Percentiles rank a stretch among this genome's conserved stretches.
phyloP scores from a whole-genome alignment of 2,797 vertebrate genomes.

The Tamandua tetradactyla region DNA sequence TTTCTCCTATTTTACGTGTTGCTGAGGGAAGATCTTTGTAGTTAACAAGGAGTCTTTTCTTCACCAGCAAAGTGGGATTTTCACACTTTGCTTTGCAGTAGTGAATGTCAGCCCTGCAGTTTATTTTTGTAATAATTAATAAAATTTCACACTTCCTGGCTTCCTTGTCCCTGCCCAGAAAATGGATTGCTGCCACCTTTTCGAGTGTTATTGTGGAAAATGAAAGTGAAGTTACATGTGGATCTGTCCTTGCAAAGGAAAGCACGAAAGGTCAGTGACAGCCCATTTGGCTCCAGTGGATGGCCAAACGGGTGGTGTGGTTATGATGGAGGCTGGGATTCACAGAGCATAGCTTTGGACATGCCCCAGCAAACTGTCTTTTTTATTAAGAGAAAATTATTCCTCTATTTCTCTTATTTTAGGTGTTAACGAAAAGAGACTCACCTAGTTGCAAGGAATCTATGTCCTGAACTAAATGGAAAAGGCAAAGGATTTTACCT shows the following conservation, averaged over 20 bases:
- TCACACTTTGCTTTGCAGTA: constrained; percentile 75
- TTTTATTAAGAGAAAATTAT: constrained; percentile 78
- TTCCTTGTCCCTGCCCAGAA: constrained; percentile 66
- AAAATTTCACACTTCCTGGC: constrained; percentile 73
- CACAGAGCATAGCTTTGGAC: neutral
- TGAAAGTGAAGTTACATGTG: constrained; percentile 61
- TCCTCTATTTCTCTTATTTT: constrained; percentile 73
- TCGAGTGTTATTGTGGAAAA: constrained; percentile 62
- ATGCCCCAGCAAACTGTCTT: constrained; percentile 73
- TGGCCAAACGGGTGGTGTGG: neutral
- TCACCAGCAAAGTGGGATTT: constrained; percentile 79
- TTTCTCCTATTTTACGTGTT: neutral
- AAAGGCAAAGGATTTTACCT: neutral
- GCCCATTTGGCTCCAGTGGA: neutral
- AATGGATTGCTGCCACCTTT: constrained; percentile 74
- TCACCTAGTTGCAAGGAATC: constrained; percentile 47
- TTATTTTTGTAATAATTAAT: constrained; percentile 82
- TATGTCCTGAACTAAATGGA: neutral
- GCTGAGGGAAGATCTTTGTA: constrained; percentile 51
- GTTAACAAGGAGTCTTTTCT: constrained; percentile 57
- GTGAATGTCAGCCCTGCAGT: constrained; percentile 64
- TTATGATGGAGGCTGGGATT: neutral
- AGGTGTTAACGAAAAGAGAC: constrained; percentile 69
- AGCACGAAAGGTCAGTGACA: constrained; percentile 69
- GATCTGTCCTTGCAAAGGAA: constrained; percentile 65